Evolutionary conservation across 2,888 invertebrate species (phyloP), one percentile per base, ranked within the genome.

Genomic region (Smittia sp.): DNA sequence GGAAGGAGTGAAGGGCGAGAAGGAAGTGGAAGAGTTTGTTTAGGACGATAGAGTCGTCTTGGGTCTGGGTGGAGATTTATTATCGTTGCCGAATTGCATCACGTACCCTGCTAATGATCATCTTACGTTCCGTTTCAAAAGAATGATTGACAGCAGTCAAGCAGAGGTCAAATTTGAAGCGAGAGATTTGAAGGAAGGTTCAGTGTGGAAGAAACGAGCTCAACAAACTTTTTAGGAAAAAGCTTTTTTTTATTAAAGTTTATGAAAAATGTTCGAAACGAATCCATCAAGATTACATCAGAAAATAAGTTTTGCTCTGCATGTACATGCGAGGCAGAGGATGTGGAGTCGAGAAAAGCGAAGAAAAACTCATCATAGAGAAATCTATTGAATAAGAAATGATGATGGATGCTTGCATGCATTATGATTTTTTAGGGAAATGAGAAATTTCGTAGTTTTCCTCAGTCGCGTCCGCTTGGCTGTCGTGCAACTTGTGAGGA

Each of bases 271-370:
- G 27, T 65, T 25, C 15, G 25, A 13, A 27, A 27, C 27, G 63
- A 65, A 65, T 65, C 63, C 63, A 65, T 65, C 63, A 65, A 65
- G 63, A 65, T 65, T 65, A 65, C 63, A 65, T 25, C n/a, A 7
- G 11, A 65, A 27, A 27, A 65, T 46, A n/a, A 11, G 11, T 46
- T 46, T 46, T 46, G 11, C 46, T 46, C 11, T 46, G 11, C 46
- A n/a, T 46, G 11, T 46, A 13, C 38, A 38, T 38, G 11, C 11
- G n/a, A n/a, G n/a, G n/a, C 32, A 9, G 9, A 32, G 32, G 32
- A 32, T 32, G 9, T 32, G 32, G 32, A 32, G 32, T 46, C n/a
- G 11, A 15, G 15, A 46, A 46, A 46, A n/a, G 46, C 3, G 46
- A 11, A n/a, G 46, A n/a, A 46, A 58, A 58, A 58, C 22, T 58